Conservation (phyloP, 2,113 vertebrate species). For the Engraulis encrasicolus region DNA sequence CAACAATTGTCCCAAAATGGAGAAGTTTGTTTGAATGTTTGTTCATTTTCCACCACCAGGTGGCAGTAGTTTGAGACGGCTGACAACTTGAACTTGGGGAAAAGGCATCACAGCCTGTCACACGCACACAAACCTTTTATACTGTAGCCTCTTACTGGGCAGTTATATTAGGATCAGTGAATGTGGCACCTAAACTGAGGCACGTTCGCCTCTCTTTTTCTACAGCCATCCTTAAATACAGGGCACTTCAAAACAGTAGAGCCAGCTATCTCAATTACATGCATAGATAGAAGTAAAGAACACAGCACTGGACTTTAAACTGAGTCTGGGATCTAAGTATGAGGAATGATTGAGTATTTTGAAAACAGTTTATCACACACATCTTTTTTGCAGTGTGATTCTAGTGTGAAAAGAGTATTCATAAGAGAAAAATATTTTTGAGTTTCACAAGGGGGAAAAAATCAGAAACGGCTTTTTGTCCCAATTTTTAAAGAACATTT, state of each 20-base stretch:
- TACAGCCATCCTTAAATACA: too few relatives aligned
- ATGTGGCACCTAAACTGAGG: too few relatives aligned
- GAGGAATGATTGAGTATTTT: too few relatives aligned
- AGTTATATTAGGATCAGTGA: too few relatives aligned
- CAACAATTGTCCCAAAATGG: too few relatives aligned
- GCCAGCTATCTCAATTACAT: too few relatives aligned
- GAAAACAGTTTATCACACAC: too few relatives aligned
- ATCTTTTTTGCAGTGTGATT: background rate
- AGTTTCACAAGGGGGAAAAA: background rate
- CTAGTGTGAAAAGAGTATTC: background rate
- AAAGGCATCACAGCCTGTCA: background rate
- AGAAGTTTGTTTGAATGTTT: background rate
- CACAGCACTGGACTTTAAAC: too few relatives aligned
- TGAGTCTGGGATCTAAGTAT: too few relatives aligned
- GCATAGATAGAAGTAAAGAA: too few relatives aligned
- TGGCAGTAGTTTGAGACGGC: background rate
- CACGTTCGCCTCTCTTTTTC: too few relatives aligned
- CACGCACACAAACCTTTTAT: background rate
- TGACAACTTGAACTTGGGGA: background rate
- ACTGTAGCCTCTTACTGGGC: background rate
- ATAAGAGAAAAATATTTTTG: background rate
- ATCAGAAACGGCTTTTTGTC: background rate
- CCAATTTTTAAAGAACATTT: background rate
- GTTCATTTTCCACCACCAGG: background rate
- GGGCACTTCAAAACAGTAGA: too few relatives aligned